phyloP scores from a whole-genome alignment of 2,888 invertebrate species.

The Silvanus unidentatus region DNA sequence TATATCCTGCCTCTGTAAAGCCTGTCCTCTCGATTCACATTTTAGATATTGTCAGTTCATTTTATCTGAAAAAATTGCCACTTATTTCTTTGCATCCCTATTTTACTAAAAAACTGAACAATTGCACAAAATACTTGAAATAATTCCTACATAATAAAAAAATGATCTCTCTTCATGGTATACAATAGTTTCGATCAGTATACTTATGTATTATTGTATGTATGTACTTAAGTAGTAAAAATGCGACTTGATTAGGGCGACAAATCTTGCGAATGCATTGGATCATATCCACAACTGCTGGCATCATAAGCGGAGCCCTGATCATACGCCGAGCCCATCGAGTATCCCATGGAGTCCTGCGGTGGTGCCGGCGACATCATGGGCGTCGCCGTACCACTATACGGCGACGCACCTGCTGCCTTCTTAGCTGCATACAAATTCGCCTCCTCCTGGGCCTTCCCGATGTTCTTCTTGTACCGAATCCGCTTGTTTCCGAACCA shows the following conservation, averaged over 20 bases:
- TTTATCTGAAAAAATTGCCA: no score
- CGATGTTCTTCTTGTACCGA: conserved; percentile 99
- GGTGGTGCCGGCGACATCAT: conserved; percentile 93
- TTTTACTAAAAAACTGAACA: no score
- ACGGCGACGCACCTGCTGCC: conserved; percentile 72
- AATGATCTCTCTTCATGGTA: no score
- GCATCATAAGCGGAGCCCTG: conserved; percentile 84
- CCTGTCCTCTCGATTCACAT: no score
- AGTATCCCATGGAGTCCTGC: conserved; percentile 90
- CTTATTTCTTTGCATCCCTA: no score
- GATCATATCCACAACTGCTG: conserved; percentile 86
- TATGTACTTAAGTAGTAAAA: no score
- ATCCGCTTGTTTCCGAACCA: conserved; percentile 99
- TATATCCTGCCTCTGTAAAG: no score
- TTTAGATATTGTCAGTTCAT: no score
- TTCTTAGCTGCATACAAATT: conserved; percentile 98
- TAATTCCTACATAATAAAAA: no score
- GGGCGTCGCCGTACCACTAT: conserved; percentile 85
- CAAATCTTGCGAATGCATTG: conserved; percentile 79
- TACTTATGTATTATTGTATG: no score
- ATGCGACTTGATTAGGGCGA: conserved; percentile 57
- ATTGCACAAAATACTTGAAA: no score
- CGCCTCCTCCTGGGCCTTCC: conserved; percentile 98
- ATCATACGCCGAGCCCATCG: conserved; percentile 88
- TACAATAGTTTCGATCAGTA: no score